Conservation (phyloP, 2,113 vertebrate genomes). For the Myocastor coypus region DNA sequence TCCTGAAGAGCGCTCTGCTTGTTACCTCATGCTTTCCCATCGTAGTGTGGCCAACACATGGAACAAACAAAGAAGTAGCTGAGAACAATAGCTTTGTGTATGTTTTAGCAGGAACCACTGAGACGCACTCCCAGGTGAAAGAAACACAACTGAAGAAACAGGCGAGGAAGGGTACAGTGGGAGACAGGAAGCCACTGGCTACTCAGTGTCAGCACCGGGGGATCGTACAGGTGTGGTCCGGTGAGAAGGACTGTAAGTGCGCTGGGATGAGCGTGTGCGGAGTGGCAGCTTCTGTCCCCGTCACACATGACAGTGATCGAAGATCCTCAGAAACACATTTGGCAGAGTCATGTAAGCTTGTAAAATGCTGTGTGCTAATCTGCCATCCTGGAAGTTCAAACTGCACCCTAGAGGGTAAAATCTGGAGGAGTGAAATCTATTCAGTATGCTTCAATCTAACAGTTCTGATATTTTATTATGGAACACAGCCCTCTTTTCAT, state of each 20-base stretch:
- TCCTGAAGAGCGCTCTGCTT: background rate
- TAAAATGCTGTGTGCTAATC: background rate
- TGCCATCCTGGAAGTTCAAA: background rate
- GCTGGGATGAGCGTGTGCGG: too few species aligned
- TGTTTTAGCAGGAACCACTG: background rate
- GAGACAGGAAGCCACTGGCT: background rate
- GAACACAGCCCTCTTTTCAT: background rate
- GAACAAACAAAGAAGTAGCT: background rate
- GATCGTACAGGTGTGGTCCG: background rate
- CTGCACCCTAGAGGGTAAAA: background rate
- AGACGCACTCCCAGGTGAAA: background rate
- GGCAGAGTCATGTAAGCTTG: background rate
- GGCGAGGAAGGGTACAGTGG: background rate
- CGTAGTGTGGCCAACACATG: background rate
- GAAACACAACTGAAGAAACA: background rate
- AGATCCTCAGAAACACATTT: background rate
- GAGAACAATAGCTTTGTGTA: background rate
- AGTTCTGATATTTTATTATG: background rate
- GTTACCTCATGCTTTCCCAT: background rate
- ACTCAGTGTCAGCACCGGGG: background rate
- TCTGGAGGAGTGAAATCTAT: background rate
- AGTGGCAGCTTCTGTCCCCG: background rate
- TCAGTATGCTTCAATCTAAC: background rate
- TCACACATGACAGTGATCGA: background rate
- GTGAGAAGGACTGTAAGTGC: background rate